Evolutionary conservation across 2,113 vertebrate species (phyloP).

Genomic region (Brachyhypopomus occidentalis): DNA sequence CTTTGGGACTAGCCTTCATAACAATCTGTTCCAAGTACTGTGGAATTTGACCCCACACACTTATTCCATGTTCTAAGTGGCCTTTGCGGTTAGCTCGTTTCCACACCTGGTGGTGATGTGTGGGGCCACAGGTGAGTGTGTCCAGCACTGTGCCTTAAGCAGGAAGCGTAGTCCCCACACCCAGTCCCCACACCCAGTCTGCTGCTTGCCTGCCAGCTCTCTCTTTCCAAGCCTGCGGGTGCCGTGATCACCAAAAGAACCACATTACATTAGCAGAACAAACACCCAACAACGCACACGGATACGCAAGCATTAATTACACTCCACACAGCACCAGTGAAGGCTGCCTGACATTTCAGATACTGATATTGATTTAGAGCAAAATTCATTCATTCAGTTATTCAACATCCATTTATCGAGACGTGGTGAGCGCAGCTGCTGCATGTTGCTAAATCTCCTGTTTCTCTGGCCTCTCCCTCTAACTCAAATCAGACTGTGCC

Average conservation of each 20-base stretch:
- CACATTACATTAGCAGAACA: slow-evolving; percentile 45
- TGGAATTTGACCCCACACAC: too few relatives aligned
- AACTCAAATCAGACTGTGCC: too few relatives aligned
- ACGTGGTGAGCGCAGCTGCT: background rate
- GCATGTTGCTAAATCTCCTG: background rate
- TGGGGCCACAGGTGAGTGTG: too few relatives aligned
- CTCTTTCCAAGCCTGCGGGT: slow-evolving; percentile 21
- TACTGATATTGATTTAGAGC: background rate
- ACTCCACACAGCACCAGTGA: background rate
- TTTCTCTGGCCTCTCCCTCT: too few relatives aligned
- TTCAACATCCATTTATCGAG: background rate
- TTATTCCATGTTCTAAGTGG: too few relatives aligned
- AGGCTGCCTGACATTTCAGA: background rate
- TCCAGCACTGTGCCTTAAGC: too few relatives aligned
- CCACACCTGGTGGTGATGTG: too few relatives aligned
- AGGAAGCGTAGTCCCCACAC: too few relatives aligned
- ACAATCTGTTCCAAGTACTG: too few relatives aligned
- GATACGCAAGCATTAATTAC: slow-evolving; percentile 43
- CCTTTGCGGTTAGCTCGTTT: too few relatives aligned
- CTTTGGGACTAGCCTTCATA: too few relatives aligned
- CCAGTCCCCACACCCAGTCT: too few relatives aligned
- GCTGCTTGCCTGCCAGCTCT: background rate
- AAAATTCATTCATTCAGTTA: slow-evolving; percentile 21
- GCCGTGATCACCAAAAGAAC: slow-evolving; percentile 23
- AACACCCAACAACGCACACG: slow-evolving; percentile 28